Base-by-base conservation (phyloP, 2,113 vertebrate species). In the Anhinga rufa region DNA sequence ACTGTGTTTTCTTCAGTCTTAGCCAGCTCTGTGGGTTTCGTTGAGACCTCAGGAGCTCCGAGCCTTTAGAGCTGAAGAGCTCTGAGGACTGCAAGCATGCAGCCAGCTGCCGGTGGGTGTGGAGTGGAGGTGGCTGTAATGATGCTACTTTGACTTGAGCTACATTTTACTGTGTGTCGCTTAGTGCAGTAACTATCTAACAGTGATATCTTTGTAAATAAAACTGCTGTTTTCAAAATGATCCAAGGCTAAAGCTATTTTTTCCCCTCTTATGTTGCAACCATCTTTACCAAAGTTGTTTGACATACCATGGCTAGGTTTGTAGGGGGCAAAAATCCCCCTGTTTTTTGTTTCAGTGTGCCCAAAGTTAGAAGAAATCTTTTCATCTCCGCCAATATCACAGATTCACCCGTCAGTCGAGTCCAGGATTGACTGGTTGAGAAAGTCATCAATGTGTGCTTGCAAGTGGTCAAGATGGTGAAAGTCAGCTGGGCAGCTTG, bases 91-190 rank as follows among this genome's bases (percentile, higher is more conserved):
- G 61, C 26, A 36, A 36, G 40, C 5, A 2, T 31, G 62, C 44
- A 49, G 44, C 29, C 51, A 71, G 74, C 69, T 68, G 54, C 54
- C 14, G 83, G 48, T 48, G 62, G 49, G 12, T 48, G 32, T 55
- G 64, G 57, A 17, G 28, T 14, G 19, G 48, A 62, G 38, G 77
- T 51, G 72, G 19, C 81, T 80, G 31, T 19, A 31, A 15, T 0
- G 18, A 38, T 38, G 70, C 69, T 61, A 18, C 84, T 78, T 61
- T 26, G 40, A 17, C 25, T 65, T 5, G 22, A 86, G 74, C 64
- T 49, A 4, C 1, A 0, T 68, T 71, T 75, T 75, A 49, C 48
- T 72, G 77, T 66, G 20, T 0, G 0, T 40, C 51, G 20, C 51
- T 69, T 21, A 79, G 75, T 20, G 46, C 54, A 49, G 71, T 66